phyloP scores from a whole-genome alignment of 2,797 vertebrate species.

The Champsocephalus esox region DNA sequence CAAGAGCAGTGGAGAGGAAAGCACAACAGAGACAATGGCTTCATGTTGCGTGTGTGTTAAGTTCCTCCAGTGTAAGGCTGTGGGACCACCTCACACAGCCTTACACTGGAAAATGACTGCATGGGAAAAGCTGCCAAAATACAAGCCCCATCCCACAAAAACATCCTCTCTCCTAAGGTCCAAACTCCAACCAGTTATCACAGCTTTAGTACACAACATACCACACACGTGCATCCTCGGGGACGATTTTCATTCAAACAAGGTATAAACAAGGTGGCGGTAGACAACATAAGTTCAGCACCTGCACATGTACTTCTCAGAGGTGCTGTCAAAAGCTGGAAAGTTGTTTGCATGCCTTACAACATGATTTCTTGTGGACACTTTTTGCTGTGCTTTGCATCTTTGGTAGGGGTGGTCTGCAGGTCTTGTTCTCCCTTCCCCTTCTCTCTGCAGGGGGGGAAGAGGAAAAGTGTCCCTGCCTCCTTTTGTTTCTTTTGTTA shows the following conservation, averaged over 20 bases:
- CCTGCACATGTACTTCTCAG: slow-evolving; percentile 4
- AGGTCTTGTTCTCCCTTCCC: slow-evolving; percentile 8
- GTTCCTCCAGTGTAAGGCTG: slow-evolving; percentile 25
- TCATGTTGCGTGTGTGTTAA: neutral
- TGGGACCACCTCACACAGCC: neutral
- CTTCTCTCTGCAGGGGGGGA: slow-evolving; percentile 45
- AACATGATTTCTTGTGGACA: slow-evolving; percentile 5
- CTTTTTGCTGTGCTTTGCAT: slow-evolving; percentile 20
- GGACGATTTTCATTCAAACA: neutral
- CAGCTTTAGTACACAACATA: neutral
- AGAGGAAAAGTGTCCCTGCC: slow-evolving; percentile 50
- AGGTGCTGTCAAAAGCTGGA: neutral
- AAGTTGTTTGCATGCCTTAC: slow-evolving; percentile 13
- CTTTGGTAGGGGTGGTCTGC: slow-evolving; percentile 42
- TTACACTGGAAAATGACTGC: slow-evolving; percentile 12
- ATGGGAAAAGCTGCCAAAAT: slow-evolving; percentile 3
- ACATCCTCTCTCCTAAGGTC: neutral
- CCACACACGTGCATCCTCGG: neutral
- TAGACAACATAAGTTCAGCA: slow-evolving; percentile 11
- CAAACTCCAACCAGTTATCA: neutral
- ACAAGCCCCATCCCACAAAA: slow-evolving; percentile 1
- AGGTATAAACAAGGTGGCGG: neutral
- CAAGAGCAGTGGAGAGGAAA: slow-evolving; percentile 14
- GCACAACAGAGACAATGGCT: slow-evolving; percentile 23
- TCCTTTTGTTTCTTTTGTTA: slow-evolving; percentile 81